Percentiles rank a stretch among this genome's conserved stretches.
These are phyloP conservation scores for Thaumatotibia leucotreta DNA, from an alignment of 1,140 invertebrate species.

Conservation along the genomic window DNA sequence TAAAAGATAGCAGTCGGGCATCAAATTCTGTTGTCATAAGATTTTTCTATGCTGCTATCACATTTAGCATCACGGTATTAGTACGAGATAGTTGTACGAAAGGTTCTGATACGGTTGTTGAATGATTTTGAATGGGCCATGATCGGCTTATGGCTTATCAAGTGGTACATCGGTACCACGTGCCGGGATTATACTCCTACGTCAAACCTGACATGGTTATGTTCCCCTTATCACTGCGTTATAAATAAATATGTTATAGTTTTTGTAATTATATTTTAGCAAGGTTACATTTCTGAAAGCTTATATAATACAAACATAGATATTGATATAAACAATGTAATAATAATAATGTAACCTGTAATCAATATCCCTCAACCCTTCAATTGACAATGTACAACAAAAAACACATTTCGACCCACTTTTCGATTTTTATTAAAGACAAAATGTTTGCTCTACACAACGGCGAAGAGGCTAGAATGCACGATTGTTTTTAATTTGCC, in stretches of 20 bases:
- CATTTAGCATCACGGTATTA: background rate
- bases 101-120: background rate
- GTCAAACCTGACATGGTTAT: constrained; percentile 22
- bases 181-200: constrained; percentile 43
- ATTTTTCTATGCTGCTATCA: background rate
- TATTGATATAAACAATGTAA: too few species aligned
- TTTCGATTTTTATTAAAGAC: too few species aligned
- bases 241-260: constrained; percentile 42
- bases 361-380: too few species aligned
- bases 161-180: constrained; percentile 42
- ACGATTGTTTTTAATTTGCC: too few species aligned
- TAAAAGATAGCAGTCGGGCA: background rate
- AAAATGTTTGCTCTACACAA: too few species aligned
- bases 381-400: too few species aligned
- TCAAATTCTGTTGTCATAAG: background rate
- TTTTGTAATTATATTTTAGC: background rate
- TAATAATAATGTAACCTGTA: too few species aligned
- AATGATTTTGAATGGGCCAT: constrained; percentile 16
- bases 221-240: constrained; percentile 21
- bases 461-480: too few species aligned
- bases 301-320: too few species aligned
- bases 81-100: background rate
- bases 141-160: constrained; percentile 52
- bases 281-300: too few species aligned
- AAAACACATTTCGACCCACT: too few species aligned